These are phyloP conservation scores for Drosophila aldrichi DNA, from an alignment of 2,888 invertebrate genomes.

Conservation along the genomic window DNA sequence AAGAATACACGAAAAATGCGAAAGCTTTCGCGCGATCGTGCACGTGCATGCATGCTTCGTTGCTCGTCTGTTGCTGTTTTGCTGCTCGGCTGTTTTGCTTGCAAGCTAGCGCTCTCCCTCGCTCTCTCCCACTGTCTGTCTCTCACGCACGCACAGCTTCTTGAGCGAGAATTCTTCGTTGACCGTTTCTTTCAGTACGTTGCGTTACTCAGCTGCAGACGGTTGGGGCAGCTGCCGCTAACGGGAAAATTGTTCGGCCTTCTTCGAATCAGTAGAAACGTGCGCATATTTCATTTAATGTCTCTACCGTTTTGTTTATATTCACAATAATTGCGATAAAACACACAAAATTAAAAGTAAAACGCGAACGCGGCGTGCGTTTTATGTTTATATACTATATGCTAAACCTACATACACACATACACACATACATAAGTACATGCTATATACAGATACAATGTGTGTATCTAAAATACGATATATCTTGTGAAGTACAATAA, in stretches of 20 bases:
- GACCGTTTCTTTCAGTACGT: constrained; percentile 62
- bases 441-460: constrained; percentile 1
- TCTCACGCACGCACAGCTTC: constrained; percentile 45
- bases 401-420: background rate
- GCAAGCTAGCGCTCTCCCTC: background rate
- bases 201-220: constrained; percentile 52
- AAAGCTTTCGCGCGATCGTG: constrained; percentile 50
- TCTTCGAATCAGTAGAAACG: constrained; percentile 62
- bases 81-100: background rate
- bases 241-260: constrained; percentile 35
- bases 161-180: constrained; percentile 42
- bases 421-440: background rate
- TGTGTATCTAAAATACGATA: constrained; percentile 27
- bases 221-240: constrained; percentile 38
- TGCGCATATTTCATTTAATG: constrained; percentile 46
- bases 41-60: constrained; percentile 47
- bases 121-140: constrained; percentile 2
- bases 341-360: constrained; percentile 57
- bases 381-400: constrained; percentile 23
- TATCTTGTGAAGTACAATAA: constrained; percentile 22
- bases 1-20: constrained; percentile 9
- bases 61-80: background rate
- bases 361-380: constrained; percentile 35
- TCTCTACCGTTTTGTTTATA: constrained; percentile 59
- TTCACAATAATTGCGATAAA: constrained; percentile 58